Evolutionary conservation across 2,113 vertebrate species (phyloP).

Genomic region (Trachemys scripta): DNA sequence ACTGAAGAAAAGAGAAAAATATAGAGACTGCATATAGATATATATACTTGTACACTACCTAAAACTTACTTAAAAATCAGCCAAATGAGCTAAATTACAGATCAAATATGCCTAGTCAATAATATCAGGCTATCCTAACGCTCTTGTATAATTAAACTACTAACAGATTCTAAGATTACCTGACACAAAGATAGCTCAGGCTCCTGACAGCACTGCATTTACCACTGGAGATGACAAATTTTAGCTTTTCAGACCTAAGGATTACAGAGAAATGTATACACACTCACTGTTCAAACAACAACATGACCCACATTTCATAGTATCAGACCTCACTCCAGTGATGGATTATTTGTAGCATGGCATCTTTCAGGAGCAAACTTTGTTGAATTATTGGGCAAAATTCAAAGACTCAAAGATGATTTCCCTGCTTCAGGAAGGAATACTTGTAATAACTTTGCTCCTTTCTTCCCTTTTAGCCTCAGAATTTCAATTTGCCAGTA

Average conservation of each 20-base stretch:
- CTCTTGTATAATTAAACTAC: background rate
- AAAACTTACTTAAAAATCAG: background rate
- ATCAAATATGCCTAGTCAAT: background rate
- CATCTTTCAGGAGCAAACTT: background rate
- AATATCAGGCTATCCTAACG: background rate
- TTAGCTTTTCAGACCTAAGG: background rate
- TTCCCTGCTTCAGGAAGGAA: background rate
- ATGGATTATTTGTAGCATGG: background rate
- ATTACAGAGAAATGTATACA: background rate
- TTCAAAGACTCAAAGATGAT: background rate
- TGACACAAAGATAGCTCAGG: background rate
- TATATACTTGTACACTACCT: background rate
- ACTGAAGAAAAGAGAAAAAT: background rate
- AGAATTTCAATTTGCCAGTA: background rate
- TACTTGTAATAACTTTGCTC: background rate
- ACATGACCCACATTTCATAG: background rate
- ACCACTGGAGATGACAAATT: background rate
- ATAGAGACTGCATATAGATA: background rate
- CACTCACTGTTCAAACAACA: background rate
- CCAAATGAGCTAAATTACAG: background rate
- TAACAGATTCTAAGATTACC: background rate
- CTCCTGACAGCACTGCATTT: background rate
- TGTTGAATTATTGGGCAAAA: background rate
- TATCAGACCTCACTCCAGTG: background rate
- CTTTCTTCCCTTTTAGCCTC: background rate